phyloP scores from a whole-genome alignment of 2,797 vertebrate genomes.

The Sebastes elongatus region DNA sequence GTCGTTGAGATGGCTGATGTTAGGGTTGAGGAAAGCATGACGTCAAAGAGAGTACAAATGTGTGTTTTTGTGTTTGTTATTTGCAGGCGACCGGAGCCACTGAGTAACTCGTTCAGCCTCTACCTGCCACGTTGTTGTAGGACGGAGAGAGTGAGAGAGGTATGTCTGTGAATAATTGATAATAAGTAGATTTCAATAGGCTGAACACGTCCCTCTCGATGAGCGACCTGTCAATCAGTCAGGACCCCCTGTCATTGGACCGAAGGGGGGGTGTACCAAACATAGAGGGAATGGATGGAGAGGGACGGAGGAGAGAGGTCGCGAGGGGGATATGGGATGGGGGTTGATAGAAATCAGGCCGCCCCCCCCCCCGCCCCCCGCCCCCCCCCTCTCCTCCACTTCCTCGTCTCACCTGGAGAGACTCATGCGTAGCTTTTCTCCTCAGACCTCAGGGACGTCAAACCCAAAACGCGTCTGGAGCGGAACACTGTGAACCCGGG shows the following conservation, averaged over 20 bases:
- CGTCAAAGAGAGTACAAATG: background rate
- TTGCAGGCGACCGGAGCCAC: background rate
- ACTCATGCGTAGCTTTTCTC: conserved; percentile 27
- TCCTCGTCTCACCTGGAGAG: conserved; percentile 50
- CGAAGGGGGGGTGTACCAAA: background rate
- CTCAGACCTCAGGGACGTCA: conserved; percentile 53
- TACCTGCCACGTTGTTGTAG: conserved; percentile 33
- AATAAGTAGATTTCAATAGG: conserved; percentile 85
- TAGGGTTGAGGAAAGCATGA: background rate
- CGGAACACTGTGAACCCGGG: conserved; percentile 41
- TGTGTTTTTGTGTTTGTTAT: conserved; percentile 26
- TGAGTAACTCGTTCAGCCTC: conserved; percentile 27
- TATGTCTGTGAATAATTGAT: conserved; percentile 83
- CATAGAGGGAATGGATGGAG: conserved; percentile 5
- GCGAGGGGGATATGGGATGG: background rate
- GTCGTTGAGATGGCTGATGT: background rate
- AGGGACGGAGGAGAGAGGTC: background rate
- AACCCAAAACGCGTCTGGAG: conserved; percentile 41
- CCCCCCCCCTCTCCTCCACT: background rate
- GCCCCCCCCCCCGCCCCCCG: background rate
- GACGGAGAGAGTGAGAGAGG: conserved; percentile 30
- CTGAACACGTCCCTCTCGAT: conserved; percentile 81
- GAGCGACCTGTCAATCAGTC: conserved; percentile 77
- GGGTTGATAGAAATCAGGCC: background rate
- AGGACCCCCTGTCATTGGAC: conserved; percentile 48